Evolutionary conservation across 2,888 invertebrate genomes (phyloP), one percentile per base, ranked within the genome.

Genomic region (Melieria crassipennis): DNA sequence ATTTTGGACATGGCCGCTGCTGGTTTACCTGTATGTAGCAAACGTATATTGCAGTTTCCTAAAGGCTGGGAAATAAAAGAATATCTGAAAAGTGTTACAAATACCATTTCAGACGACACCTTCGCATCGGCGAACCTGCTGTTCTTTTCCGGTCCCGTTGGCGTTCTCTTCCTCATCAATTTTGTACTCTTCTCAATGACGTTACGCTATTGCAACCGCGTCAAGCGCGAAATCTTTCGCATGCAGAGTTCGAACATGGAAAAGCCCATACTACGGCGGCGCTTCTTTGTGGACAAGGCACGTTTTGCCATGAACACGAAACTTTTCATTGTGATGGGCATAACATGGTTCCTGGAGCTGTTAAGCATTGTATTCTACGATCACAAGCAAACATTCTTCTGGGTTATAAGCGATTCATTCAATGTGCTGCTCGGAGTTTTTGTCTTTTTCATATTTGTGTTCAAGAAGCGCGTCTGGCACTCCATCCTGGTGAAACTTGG

Each of bases 251-350:
- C 90, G 1, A 90, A 90, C 55, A 87, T 88, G 7, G 89, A 90
- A 5, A 92, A 90, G 66, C 88, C 88, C 62, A 88, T 90, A 0
- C 88, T 89, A 48, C 90, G 89, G 80, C 88, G 88, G 78, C 88
- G 89, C 72, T 92, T 93, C 81, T 89, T 90, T 64, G 88, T 91
- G 62, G 92, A 93, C 57, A 91, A 90, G 85, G 91, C 91, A 13
- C 92, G 93, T 81, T 91, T 93, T 76, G 86, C 90, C 47, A 89
- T 94, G 87, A 92, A 92, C 72, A 88, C 91, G 0, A 94, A 94
- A 81, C 86, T 94, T 1, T 93, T 93, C 87, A 87, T 93, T 73
- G 92, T 94, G 61, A 94, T 94, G 94, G 94, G 94, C 0, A 90
- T 93, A 0, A 90, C 91, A 0, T 94, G 93, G 92, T 86, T 91